Conservation (phyloP, 2,888 invertebrate genomes). For the Leptodirus hochenwartii region DNA sequence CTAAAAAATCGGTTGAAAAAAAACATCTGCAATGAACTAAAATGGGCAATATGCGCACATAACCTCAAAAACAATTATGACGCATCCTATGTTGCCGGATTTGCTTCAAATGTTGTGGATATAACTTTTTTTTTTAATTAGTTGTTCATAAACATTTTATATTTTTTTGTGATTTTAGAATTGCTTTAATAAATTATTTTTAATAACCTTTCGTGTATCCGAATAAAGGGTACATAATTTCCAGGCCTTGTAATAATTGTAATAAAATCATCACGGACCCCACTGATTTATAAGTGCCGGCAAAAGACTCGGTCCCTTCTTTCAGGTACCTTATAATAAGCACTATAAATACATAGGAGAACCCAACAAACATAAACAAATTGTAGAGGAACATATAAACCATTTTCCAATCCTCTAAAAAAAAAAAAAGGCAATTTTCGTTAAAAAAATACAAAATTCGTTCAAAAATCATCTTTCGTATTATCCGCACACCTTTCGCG, state of each 20-base stretch:
- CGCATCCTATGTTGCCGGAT: no score
- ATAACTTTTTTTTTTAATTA: no score
- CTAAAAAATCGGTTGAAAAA: no score
- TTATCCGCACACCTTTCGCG: slow-evolving; percentile 38
- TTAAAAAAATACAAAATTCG: slow-evolving; percentile 6
- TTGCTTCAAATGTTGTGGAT: no score
- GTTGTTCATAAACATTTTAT: no score
- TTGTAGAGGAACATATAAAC: slow-evolving; percentile 81
- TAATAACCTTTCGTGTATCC: slow-evolving; percentile 80
- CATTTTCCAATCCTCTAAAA: slow-evolving; percentile 58
- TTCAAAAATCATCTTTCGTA: background rate
- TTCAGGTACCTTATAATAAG: slow-evolving; percentile 57
- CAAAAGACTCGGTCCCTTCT: slow-evolving; percentile 52
- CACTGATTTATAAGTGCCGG: slow-evolving; percentile 50
- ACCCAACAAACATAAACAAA: slow-evolving; percentile 76
- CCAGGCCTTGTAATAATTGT: slow-evolving; percentile 67
- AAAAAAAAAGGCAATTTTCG: slow-evolving; percentile 9
- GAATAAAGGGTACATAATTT: slow-evolving; percentile 76
- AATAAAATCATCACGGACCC: slow-evolving; percentile 64
- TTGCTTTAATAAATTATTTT: no score
- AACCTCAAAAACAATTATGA: no score
- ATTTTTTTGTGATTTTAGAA: no score
- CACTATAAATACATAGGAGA: slow-evolving; percentile 53
- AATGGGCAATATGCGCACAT: no score
- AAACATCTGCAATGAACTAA: no score